Base-by-base conservation (phyloP, 2,797 vertebrate genomes). In the Enteromius fasciolatus region DNA sequence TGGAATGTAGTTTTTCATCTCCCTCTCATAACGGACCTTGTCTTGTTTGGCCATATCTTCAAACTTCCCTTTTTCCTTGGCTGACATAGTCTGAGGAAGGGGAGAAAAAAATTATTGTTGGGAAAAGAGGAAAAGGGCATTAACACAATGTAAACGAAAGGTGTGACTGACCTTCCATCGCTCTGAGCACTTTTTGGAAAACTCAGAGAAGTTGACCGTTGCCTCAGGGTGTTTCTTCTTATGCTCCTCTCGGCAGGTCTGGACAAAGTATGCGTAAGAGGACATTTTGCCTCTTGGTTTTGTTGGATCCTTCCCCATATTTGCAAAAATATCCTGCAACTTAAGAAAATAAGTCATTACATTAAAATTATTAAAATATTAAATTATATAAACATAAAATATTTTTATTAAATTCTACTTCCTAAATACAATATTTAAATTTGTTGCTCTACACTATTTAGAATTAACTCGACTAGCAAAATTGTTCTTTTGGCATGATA, bases 241-340 rank as follows among this genome's bases (percentile, higher is more conserved):
- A 90, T 99, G 98, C 91, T 99, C 98, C 93, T 98, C 97, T 89
- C 97, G 95, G 88, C 98, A 99, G 77, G 97, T 99, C 94, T 99
- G 98, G 92, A 99, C 97, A 93, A 99, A 99, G 92, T 97, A 99
- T 59, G 98, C 98, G 82, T 99, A 99, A 1, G 98, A 99, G 94
- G 98, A 99, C 98, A 99, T 99, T 95, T 98, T 99, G 93, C 98
- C 98, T 93, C 96, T 96, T 5, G 98, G 98, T 92, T 98, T 99
- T 89, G 94, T 92, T 83, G 96, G 95, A 94, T 99, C 94, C 94
- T 96, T 99, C 90, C 95, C 97, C 97, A 98, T 98, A 92, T 93
- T 97, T 25, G 78, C 66, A 67, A 77, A 63, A 41, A 80, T 76
- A 39, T 83, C 14, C 78, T 86, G 72, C 17, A 81, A 76, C 66